phyloP scores from a whole-genome alignment of 2,113 vertebrate species.

The Dasypus novemcinctus region DNA sequence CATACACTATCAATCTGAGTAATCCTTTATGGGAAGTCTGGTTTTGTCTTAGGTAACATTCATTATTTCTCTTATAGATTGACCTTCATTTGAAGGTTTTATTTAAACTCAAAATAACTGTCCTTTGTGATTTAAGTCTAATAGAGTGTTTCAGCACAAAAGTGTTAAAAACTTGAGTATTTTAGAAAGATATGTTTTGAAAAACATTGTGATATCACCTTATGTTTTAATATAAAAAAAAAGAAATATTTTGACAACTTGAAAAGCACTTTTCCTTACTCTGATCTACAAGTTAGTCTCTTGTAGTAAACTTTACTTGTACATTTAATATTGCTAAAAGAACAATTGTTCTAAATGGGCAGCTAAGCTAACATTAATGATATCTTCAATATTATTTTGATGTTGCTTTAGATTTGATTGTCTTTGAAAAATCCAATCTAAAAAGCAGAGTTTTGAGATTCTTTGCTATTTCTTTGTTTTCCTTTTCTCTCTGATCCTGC shows the following conservation, averaged over 20 bases:
- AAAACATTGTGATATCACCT: slow-evolving; percentile 40
- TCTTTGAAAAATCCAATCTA: slow-evolving; percentile 49
- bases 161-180: slow-evolving; percentile 9
- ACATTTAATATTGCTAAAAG: slow-evolving; percentile 50
- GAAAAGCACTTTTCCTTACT: background rate
- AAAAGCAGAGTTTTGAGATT: slow-evolving; percentile 36
- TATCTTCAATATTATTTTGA: slow-evolving; percentile 32
- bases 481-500: background rate
- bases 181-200: slow-evolving; percentile 41
- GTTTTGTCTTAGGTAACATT: slow-evolving; percentile 42
- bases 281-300: slow-evolving; percentile 35
- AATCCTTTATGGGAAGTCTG: slow-evolving; percentile 17
- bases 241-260: slow-evolving; percentile 45
- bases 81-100: slow-evolving; percentile 16
- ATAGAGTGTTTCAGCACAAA: slow-evolving; percentile 22
- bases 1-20: background rate
- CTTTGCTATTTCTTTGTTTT: background rate
- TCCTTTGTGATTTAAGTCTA: slow-evolving; percentile 45
- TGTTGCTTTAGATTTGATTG: slow-evolving; percentile 47
- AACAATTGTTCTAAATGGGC: background rate
- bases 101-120: slow-evolving; percentile 49
- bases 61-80: slow-evolving; percentile 32
- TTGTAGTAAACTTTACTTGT: slow-evolving; percentile 6
- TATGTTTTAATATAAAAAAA: slow-evolving; percentile 53
- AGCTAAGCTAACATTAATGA: slow-evolving; percentile 31